A percentile compares a stretch with the other conserved stretches of the same genome.
These are phyloP conservation scores for Odontamblyopus lacepedii DNA, from an alignment of 2,797 vertebrate genomes.

Conservation along the genomic window DNA sequence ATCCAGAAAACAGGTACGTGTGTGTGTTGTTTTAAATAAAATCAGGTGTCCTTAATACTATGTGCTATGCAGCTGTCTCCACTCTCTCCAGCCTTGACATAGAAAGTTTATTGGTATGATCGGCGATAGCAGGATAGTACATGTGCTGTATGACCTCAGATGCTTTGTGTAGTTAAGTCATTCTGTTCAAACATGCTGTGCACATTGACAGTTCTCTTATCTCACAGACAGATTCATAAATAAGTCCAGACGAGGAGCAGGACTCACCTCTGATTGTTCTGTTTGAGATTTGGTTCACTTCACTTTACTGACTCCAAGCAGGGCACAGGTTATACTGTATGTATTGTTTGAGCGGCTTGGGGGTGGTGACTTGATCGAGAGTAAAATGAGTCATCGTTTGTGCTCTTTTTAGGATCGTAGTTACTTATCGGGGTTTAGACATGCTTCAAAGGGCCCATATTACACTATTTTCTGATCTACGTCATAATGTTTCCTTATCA, in stretches of 20 bases:
- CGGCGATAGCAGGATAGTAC: neutral
- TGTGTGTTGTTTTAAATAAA: neutral
- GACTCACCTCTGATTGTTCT: slow-evolving; percentile 8
- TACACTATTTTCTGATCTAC: no score
- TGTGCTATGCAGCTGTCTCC: neutral
- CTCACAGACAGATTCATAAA: neutral
- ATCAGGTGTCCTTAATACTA: neutral
- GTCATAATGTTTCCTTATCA: no score
- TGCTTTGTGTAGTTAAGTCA: neutral
- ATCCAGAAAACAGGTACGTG: slow-evolving; percentile 9
- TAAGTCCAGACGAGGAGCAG: slow-evolving; percentile 4
- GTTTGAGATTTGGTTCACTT: slow-evolving; percentile 59
- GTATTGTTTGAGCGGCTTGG: neutral
- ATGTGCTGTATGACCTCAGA: neutral
- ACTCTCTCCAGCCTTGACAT: neutral
- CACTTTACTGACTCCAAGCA: slow-evolving; percentile 56
- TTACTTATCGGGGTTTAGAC: no score
- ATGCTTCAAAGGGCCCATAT: no score
- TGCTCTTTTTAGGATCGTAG: no score
- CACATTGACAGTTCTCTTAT: neutral
- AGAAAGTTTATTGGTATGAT: neutral
- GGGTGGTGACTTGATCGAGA: no score
- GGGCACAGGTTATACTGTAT: no score
- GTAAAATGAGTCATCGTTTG: no score
- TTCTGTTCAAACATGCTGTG: neutral